A percentile compares a stretch with the other conserved stretches of the same genome.
phyloP scores from a whole-genome alignment of 2,797 vertebrate genomes.

The Astyanax mexicanus region DNA sequence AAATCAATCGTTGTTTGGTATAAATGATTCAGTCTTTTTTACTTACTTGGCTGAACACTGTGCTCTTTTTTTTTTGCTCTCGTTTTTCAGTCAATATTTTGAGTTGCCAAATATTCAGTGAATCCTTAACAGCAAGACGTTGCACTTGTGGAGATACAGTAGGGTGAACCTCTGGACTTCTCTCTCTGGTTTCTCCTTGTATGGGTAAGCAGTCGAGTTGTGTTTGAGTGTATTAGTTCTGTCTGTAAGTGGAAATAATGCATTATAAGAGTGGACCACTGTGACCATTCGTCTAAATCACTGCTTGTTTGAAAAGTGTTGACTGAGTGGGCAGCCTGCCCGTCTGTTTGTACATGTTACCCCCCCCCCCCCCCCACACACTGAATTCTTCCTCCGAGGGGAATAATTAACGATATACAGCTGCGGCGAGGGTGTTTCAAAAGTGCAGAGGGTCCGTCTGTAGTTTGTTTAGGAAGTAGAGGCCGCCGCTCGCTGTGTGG shows the following conservation, averaged over 20 bases:
- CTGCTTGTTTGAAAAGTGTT: slow-evolving; percentile 43
- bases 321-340: slow-evolving; percentile 27
- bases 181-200: background rate
- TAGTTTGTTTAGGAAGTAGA: slow-evolving; percentile 25
- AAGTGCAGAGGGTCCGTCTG: background rate
- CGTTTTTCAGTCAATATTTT: too few relatives aligned
- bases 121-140: too few relatives aligned
- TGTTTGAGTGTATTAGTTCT: slow-evolving; percentile 47
- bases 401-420: slow-evolving; percentile 34
- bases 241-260: slow-evolving; percentile 42
- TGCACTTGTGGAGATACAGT: too few relatives aligned
- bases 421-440: slow-evolving; percentile 36
- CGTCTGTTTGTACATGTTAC: slow-evolving; percentile 2
- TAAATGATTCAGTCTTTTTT: too few relatives aligned
- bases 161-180: background rate
- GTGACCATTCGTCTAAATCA: slow-evolving; percentile 46
- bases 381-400: slow-evolving; percentile 12
- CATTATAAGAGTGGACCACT: slow-evolving; percentile 51
- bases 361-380: slow-evolving; percentile 6
- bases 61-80: too few relatives aligned
- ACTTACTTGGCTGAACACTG: too few relatives aligned
- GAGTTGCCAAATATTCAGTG: too few relatives aligned
- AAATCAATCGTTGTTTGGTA: too few relatives aligned
- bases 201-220: slow-evolving; percentile 31
- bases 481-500: slow-evolving; percentile 1